Evolutionary conservation across 2,888 invertebrate genomes (phyloP), one percentile per base, ranked within the genome.

Genomic region (Agrotis puta): DNA sequence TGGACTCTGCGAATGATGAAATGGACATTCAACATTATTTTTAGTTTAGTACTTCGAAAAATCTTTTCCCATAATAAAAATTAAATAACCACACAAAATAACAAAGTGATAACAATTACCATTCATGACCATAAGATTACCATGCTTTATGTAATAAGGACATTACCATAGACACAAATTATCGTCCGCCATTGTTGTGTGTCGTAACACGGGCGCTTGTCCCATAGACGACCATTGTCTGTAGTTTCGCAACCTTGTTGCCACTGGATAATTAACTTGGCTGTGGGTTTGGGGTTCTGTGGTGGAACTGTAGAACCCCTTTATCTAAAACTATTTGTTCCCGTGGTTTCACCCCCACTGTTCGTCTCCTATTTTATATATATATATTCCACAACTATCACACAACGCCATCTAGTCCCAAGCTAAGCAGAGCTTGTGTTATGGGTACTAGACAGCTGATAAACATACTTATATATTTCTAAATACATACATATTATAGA

Each of bases 151-250:
- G 70, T 85, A 85, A 85, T 80, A 82, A 84, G 81, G 77, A 86
- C 79, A 85, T 80, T 74, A 83, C 69, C 82, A 86, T 77, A 81
- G 80, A 69, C 77, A 79, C 81, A 81, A 84, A 87, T 86, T 86
- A 85, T 80, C 82, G 72, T 81, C 76, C 75, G 63, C 82, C 78
- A 88, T 88, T 88, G 88, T 88, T 82, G 78, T 76, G 27, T 88
- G 78, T 83, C 82, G 84, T 73, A 87, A 88, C 77, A 71, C 77
- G 82, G 77, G 83, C 77, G 78, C 85, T 70, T 88, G 88, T 88
- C 87, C 86, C 88, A 86, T 88, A 84, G 83, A 82, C 86, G 58
- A 45, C 78, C 81, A 88, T 88, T 88, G 88, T 88, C 82, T 87
- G 74, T 79, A 80, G 82, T 87, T 85, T 82, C 79, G 76, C 85